phyloP scores from a whole-genome alignment of 2,113 vertebrate genomes.

The human region DNA sequence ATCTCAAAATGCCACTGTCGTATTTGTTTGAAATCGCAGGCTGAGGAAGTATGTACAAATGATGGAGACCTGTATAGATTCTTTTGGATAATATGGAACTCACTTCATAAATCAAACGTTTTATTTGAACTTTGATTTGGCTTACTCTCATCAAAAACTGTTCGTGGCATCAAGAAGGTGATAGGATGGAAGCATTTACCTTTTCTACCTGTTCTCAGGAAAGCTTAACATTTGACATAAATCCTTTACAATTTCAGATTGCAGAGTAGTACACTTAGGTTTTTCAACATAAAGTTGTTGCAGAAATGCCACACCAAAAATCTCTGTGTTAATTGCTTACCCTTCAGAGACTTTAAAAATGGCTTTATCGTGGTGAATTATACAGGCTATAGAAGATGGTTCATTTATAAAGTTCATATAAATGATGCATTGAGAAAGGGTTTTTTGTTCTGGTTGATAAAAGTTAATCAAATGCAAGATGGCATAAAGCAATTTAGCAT shows the following conservation, averaged over 20 bases:
- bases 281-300: constrained; percentile 24
- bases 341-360: constrained; percentile 39
- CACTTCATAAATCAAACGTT: neutral
- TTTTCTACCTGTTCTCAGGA: constrained; percentile 4
- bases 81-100: neutral
- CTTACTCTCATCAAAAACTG: constrained; percentile 1
- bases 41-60: neutral
- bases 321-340: constrained; percentile 52
- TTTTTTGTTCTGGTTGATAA: constrained; percentile 70
- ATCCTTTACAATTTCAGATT: neutral
- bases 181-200: neutral
- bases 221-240: neutral
- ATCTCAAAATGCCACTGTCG: neutral
- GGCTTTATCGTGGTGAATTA: constrained; percentile 50
- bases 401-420: constrained; percentile 73
- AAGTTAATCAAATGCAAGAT: constrained; percentile 78
- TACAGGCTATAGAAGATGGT: constrained; percentile 31
- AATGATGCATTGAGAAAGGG: constrained; percentile 61
- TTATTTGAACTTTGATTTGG: constrained; percentile 21
- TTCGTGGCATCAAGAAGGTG: neutral
- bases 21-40: constrained; percentile 13
- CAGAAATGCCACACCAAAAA: constrained; percentile 49
- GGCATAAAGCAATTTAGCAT: constrained; percentile 44
- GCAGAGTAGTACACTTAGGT: neutral
- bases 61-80: neutral